A percentile compares a stretch with the other conserved stretches of the same genome.
These are phyloP conservation scores for Rugalucina vietnamica DNA, from an alignment of 2,888 invertebrate genomes.

Conservation along the genomic window DNA sequence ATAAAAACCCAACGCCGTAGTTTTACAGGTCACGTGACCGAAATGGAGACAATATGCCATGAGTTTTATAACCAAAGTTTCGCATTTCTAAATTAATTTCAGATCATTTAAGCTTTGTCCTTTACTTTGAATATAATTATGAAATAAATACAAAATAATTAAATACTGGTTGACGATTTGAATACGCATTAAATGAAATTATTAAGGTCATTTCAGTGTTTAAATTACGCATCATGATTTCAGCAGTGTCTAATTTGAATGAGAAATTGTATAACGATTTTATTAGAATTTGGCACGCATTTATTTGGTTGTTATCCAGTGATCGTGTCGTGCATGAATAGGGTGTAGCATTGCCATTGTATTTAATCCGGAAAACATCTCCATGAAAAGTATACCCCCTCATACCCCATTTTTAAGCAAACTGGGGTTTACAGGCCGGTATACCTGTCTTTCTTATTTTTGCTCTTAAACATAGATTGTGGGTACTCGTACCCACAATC, in stretches of 20 bases:
- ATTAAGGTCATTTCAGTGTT: background rate
- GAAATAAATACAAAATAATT: constrained; percentile 16
- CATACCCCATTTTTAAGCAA: no score
- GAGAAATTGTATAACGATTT: background rate
- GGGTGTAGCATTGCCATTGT: no score
- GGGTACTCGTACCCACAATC: no score
- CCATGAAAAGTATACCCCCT: no score
- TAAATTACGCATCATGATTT: background rate
- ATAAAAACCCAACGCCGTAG: background rate
- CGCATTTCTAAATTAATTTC: constrained; percentile 12
- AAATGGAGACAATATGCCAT: background rate
- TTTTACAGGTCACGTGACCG: background rate
- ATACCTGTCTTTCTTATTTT: no score
- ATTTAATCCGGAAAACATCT: no score
- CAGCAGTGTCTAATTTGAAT: constrained; percentile 3
- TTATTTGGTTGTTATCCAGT: background rate
- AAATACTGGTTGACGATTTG: background rate
- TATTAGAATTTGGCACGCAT: background rate
- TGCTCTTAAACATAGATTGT: no score
- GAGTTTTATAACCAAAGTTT: background rate
- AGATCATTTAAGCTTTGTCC: constrained; percentile 10
- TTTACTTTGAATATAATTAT: constrained; percentile 4
- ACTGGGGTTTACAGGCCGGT: no score
- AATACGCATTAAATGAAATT: constrained; percentile 9
- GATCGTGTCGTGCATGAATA: background rate